Evolutionary conservation across 2,797 vertebrate species (phyloP), one percentile per base, ranked within the genome.

Genomic region (Pelodytes ibericus): DNA sequence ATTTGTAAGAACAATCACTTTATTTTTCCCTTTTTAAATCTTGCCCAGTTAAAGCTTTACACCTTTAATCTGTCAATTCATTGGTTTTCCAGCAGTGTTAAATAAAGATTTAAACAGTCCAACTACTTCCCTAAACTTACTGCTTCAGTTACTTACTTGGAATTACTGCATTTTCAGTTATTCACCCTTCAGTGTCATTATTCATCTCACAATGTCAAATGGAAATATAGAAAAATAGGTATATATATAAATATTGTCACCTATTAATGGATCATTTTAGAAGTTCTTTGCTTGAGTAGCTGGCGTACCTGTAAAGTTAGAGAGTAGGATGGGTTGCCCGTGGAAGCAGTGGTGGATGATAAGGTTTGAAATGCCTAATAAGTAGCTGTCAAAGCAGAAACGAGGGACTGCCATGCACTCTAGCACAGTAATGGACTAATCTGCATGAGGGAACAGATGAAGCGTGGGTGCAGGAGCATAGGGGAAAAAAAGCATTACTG

Each of bases 361-460:
- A 80, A 74, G 69, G 53, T 79, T 78, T 63, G 31, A 83, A 80
- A 87, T 83, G 53, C 72, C 59, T 69, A 84, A 80, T 80, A 83
- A 81, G 27, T 59, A 85, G 25, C 67, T 82, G 51, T 84, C 33
- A 79, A 71, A 80, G 27, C 61, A 83, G 39, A 60, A 64, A 77
- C 20, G 62, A 57, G 79, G 75, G 58, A 65, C n/a, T 83, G 80
- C 2, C 1, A 61, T 71, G 39, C 57, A 0, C 8, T 65, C 22
- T 8, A 72, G 67, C 15, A 49, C 59, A 81, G 30, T 81, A 82
- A 77, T n/a, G 24, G 71, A 44, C 53, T 81, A 83, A 83, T 76
- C 60, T 36, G 27, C 3, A 13, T 60, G 62, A 77, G 20, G 81
- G 26, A 79, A 74, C 25, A 75, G 3, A n/a, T 56, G 71, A 27